Evolutionary conservation across 2,113 vertebrate genomes (phyloP).

Genomic region (Cercocebus atys): DNA sequence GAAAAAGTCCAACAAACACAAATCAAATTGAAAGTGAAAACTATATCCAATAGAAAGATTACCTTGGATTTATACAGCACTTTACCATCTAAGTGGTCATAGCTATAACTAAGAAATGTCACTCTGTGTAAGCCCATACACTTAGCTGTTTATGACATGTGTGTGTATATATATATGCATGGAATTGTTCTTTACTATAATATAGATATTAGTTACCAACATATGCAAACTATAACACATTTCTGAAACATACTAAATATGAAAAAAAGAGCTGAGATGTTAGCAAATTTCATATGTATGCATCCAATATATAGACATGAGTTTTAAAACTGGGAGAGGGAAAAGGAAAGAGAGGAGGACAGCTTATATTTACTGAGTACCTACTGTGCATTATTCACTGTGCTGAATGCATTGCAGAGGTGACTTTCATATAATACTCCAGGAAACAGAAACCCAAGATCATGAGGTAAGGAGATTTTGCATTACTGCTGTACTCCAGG

Average conservation of each 20-base stretch:
- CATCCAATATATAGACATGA: neutral
- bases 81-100: neutral
- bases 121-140: neutral
- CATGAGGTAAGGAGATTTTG: neutral
- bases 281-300: neutral
- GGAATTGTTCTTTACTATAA: neutral
- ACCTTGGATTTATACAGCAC: neutral
- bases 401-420: neutral
- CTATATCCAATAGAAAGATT: neutral
- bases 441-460: neutral
- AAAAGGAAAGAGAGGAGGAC: neutral
- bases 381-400: neutral
- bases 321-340: neutral
- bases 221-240: neutral
- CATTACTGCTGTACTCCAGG: neutral
- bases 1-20: constrained; percentile 17
- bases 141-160: neutral
- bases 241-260: constrained; percentile 23
- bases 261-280: constrained; percentile 17
- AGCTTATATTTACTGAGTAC: neutral
- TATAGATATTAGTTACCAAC: neutral
- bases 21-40: constrained; percentile 33
- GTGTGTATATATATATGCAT: neutral
- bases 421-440: neutral
- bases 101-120: neutral